phyloP scores from a whole-genome alignment of 2,797 vertebrate species.

The Adelosebastes latens region DNA sequence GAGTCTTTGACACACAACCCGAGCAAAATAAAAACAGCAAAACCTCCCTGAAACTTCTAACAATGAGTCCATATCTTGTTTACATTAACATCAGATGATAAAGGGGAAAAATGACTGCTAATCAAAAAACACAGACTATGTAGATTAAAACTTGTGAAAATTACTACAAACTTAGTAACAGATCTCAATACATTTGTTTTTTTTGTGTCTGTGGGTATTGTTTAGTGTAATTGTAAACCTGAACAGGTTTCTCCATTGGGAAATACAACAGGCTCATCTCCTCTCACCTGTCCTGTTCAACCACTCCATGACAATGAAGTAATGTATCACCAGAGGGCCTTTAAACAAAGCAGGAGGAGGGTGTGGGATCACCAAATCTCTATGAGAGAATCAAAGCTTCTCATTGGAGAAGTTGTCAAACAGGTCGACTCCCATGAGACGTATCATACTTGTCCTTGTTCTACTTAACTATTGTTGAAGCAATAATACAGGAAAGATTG shows the following conservation, averaged over 20 bases:
- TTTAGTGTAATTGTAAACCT: slow-evolving; percentile 18
- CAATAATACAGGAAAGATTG: not conserved
- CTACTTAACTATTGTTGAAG: not conserved
- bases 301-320: slow-evolving; percentile 1
- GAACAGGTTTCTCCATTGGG: not conserved
- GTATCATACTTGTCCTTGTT: not conserved
- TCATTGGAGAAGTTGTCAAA: slow-evolving; percentile 23
- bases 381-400: slow-evolving; percentile 18
- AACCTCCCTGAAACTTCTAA: not conserved
- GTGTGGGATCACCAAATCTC: slow-evolving; percentile 24
- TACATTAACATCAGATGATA: not conserved
- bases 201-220: not conserved
- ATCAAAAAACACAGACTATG: not conserved
- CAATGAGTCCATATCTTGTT: not conserved
- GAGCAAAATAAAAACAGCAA: not conserved
- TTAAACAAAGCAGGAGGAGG: slow-evolving; percentile 21
- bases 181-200: not conserved
- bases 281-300: slow-evolving; percentile 37
- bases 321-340: not conserved
- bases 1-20: not conserved
- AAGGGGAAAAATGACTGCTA: not conserved
- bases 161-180: not conserved
- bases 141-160: not conserved
- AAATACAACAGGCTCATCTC: not conserved
- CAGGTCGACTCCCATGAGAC: slow-evolving; percentile 26